Evolutionary conservation across 2,797 vertebrate species (phyloP).

Genomic region (Balearica regulorum): DNA sequence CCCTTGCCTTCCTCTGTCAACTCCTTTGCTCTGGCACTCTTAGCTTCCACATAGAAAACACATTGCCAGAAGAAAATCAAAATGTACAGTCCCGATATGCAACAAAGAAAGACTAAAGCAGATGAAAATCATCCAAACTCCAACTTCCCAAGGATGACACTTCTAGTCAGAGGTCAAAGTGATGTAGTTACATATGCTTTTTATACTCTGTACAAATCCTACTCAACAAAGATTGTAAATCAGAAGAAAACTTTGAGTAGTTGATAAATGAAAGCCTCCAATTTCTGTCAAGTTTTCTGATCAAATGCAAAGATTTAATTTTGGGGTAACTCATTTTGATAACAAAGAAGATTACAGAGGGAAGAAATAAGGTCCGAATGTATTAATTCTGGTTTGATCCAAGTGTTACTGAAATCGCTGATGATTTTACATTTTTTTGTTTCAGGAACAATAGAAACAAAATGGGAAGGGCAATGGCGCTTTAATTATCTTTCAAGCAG

Average conservation of each 20-base stretch:
- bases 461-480: not conserved
- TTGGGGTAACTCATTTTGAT: not conserved
- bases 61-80: not conserved
- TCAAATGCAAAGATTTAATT: not conserved
- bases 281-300: not conserved
- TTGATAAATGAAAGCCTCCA: not conserved
- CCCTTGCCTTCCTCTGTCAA: not conserved
- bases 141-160: not conserved
- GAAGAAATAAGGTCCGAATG: fast-evolving
- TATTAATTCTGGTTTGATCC: not conserved
- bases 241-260: not conserved
- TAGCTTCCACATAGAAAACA: not conserved
- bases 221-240: not conserved
- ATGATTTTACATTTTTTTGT: not conserved
- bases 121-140: not conserved
- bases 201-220: not conserved
- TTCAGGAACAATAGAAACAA: not conserved
- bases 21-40: not conserved
- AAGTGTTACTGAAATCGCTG: not conserved
- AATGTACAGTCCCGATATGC: not conserved
- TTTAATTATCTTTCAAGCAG: not conserved
- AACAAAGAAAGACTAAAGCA: not conserved
- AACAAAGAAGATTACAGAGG: not conserved
- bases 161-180: not conserved
- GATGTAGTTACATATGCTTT: not conserved